Evolutionary conservation across 2,113 vertebrate species (phyloP).

Genomic region (Leptodactylus fuscus): DNA sequence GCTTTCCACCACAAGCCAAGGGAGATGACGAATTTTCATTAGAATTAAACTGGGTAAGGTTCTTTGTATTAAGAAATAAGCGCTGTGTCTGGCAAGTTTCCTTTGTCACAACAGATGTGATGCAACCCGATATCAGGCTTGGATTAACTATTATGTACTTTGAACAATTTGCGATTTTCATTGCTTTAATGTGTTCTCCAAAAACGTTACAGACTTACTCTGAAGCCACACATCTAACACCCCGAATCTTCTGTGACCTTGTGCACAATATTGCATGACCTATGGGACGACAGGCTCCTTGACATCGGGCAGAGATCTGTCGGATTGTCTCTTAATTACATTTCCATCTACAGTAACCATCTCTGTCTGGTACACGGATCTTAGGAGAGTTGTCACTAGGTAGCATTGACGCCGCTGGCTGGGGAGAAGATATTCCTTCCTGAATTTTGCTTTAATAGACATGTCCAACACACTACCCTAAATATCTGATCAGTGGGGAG

Average conservation of each 20-base stretch:
- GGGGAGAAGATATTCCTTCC: not conserved
- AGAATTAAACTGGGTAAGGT: constrained; percentile 14
- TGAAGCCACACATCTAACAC: not conserved
- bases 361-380: no score
- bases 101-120: constrained; percentile 13
- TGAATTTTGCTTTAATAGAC: no score
- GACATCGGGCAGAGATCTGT: not conserved
- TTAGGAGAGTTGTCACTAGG: not conserved
- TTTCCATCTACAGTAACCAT: not conserved
- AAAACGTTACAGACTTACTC: not conserved
- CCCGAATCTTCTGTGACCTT: not conserved
- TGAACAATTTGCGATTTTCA: not conserved
- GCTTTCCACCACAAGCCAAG: not conserved
- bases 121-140: not conserved
- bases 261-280: not conserved
- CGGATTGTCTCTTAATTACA: not conserved
- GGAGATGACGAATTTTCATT: not conserved
- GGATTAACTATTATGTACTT: not conserved
- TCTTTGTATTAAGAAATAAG: constrained; percentile 24
- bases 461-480: no score
- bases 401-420: not conserved
- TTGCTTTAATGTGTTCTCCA: not conserved
- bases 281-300: not conserved
- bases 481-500: no score
- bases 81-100: constrained; percentile 25